Conservation (phyloP, 1,140 invertebrate genomes). For the Pseudachorutes palmiensis region DNA sequence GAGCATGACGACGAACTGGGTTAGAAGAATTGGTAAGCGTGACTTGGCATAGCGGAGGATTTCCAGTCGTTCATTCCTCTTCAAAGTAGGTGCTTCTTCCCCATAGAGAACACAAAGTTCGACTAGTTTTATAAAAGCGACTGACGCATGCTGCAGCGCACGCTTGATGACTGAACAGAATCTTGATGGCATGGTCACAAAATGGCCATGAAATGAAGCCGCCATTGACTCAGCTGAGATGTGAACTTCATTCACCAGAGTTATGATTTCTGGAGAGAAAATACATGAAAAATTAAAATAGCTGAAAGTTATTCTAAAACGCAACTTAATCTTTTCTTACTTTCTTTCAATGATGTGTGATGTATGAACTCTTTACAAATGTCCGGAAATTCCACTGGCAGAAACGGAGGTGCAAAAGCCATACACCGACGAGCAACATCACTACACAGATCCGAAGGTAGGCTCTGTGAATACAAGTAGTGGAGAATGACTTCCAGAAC, state of each 20-base stretch:
- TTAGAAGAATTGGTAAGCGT: constrained; percentile 55
- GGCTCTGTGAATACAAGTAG: constrained; percentile 57
- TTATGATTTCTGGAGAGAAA: constrained; percentile 52
- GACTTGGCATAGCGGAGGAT: constrained; percentile 58
- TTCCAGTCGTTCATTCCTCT: constrained; percentile 38
- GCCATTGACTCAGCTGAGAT: constrained; percentile 44
- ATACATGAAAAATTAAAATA: constrained; percentile 15
- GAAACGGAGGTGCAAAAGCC: constrained; percentile 44
- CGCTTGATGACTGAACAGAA: constrained; percentile 55
- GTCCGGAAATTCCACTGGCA: constrained; percentile 49
- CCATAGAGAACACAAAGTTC: constrained; percentile 38
- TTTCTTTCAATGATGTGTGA: constrained; percentile 55
- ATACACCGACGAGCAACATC: constrained; percentile 51
- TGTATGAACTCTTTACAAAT: constrained; percentile 54
- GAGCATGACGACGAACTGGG: constrained; percentile 53
- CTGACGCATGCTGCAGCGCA: constrained; percentile 51
- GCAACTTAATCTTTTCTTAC: no score
- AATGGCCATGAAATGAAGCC: constrained; percentile 32
- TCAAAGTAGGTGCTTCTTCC: constrained; percentile 37
- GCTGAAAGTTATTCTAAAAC: no score
- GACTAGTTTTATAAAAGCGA: constrained; percentile 43
- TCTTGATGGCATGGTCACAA: constrained; percentile 47
- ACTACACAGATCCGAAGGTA: constrained; percentile 51
- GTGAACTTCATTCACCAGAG: constrained; percentile 55
- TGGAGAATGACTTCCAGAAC: constrained; percentile 53